phyloP scores from a whole-genome alignment of 2,113 vertebrate species.

The Cromileptes altivelis region DNA sequence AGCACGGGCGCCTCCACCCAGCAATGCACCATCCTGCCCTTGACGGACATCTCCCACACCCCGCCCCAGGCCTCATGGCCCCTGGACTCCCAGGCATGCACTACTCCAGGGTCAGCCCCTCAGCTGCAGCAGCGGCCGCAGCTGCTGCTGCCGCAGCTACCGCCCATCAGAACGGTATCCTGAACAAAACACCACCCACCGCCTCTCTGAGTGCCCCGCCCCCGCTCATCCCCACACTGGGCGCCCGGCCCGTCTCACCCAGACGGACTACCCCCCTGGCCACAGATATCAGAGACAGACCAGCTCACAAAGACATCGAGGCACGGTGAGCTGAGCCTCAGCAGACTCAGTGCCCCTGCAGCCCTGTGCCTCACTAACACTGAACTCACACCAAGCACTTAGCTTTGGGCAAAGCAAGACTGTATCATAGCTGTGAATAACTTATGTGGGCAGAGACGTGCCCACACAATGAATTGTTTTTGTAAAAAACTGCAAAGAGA shows the following conservation, averaged over 20 bases:
- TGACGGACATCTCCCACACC: conserved; percentile 93
- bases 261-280: conserved; percentile 96
- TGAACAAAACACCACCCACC: conserved; percentile 95
- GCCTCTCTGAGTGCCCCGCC: conserved; percentile 96
- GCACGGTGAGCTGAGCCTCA: conserved; percentile 87
- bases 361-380: conserved; percentile 70
- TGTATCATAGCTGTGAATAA: conserved; percentile 86
- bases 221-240: conserved; percentile 94
- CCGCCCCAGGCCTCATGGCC: conserved; percentile 89
- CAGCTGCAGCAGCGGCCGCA: conserved; percentile 76
- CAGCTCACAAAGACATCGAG: conserved; percentile 97
- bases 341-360: conserved; percentile 3
- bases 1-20: conserved; percentile 92
- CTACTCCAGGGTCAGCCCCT: conserved; percentile 94
- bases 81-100: conserved; percentile 97
- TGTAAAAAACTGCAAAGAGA: conserved; percentile 76
- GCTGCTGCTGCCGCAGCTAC: conserved; percentile 69
- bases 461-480: conserved; percentile 67
- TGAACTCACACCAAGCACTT: conserved; percentile 83
- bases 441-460: conserved; percentile 57
- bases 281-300: conserved; percentile 93
- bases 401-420: conserved; percentile 76
- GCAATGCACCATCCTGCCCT: conserved; percentile 90
- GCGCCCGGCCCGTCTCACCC: conserved; percentile 91
- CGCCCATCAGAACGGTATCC: conserved; percentile 92